Base-by-base conservation (phyloP, 1,140 invertebrate genomes). In the Kradibia gibbosae region DNA sequence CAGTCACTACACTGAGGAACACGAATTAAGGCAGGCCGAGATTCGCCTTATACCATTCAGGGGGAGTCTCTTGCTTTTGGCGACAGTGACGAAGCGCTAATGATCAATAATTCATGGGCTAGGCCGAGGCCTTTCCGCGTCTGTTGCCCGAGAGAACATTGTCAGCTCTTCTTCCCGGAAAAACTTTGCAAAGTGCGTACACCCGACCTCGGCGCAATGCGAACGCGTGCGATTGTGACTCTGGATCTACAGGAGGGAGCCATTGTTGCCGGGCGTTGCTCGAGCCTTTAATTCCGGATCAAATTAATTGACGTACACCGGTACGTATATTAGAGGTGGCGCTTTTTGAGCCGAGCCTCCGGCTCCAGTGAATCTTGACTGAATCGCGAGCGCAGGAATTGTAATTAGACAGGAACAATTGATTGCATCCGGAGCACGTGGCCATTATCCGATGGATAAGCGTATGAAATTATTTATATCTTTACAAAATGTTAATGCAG, bases 41-140 rank as follows among this genome's bases (percentile, higher is more conserved):
- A 36, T 11, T 3, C 36, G 31, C 60, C 34, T 25, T 31, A 76
- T 76, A 75, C 76, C 62, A 25, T 62, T 70, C 25, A 48, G 31
- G 39, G 28, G 45, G 45, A 15, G 57, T 28, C 62, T 81, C 76
- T 73, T 62, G 79, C 65, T 81, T 76, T 81, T 22, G 8, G 25
- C 34, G 31, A 22, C 34, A 34, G 67, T n/a, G n/a, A n/a, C n/a
- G n/a, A n/a, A n/a, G n/a, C n/a, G n/a, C n/a, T n/a, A 36, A 17
- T 50, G 45, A 53, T 81, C 80, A 81, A 81, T 81, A 81, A 81
- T 81, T 76, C 80, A 45, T 57, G 53, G n/a, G n/a, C n/a, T n/a
- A n/a, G n/a, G n/a, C n/a, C n/a, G n/a, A n/a, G n/a, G n/a, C n/a
- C 53, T 78, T 78, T 28, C 57, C 28, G 57, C 28, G 42, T 8